Percentiles rank a stretch among this genome's conserved stretches.
phyloP scores from a whole-genome alignment of 2,113 vertebrate genomes.

The Gadus chalcogrammus region DNA sequence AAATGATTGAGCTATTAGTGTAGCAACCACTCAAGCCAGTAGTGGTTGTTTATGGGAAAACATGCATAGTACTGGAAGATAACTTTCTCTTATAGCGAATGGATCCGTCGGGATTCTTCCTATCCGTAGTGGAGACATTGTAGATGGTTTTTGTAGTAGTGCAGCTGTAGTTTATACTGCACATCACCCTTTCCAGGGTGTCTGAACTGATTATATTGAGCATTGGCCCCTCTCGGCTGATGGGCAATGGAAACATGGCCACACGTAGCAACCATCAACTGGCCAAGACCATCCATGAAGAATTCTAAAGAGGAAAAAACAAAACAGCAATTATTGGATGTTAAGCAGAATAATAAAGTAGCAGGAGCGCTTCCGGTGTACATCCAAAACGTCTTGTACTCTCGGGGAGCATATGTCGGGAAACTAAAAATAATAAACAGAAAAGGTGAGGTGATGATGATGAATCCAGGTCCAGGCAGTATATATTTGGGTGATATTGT shows the following conservation, averaged over 20 bases:
- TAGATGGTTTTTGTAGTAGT: slow-evolving; percentile 55
- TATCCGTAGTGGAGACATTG: slow-evolving; percentile 43
- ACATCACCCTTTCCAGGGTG: not conserved
- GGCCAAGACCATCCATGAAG: slow-evolving; percentile 74
- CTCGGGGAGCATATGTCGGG: too few species aligned
- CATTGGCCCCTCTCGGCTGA: slow-evolving; percentile 24
- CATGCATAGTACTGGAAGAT: too few species aligned
- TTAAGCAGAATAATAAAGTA: not conserved
- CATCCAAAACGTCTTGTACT: too few species aligned
- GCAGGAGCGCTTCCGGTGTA: too few species aligned
- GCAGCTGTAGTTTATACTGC: slow-evolving; percentile 29
- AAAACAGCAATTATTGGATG: not conserved
- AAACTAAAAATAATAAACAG: not conserved
- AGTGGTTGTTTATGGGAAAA: too few species aligned
- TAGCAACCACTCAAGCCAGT: too few species aligned
- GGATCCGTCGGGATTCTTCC: not conserved
- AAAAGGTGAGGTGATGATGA: too few species aligned
- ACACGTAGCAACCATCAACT: slow-evolving; percentile 66
- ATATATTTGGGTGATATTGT: too few species aligned
- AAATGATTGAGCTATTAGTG: too few species aligned
- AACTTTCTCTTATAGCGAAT: too few species aligned
- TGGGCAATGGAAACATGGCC: slow-evolving; percentile 55
- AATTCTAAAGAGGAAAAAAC: slow-evolving; percentile 59
- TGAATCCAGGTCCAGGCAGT: too few species aligned
- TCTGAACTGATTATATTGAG: slow-evolving; percentile 8